A percentile compares a stretch with the other conserved stretches of the same genome.
These are phyloP conservation scores for Euproctis similis DNA, from an alignment of 2,888 invertebrate species.

Conservation along the genomic window DNA sequence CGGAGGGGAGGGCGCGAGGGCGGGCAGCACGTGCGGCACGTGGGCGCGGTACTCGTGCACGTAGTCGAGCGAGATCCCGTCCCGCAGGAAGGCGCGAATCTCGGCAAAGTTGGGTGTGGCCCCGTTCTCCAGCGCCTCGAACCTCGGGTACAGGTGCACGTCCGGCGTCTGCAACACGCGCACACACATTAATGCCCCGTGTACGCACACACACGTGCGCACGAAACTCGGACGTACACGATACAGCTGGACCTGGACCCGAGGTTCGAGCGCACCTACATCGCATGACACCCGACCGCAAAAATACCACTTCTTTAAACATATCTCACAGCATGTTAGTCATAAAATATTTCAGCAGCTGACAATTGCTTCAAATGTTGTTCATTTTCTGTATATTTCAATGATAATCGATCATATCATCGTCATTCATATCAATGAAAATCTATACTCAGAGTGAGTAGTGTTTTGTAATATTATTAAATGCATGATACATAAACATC, in stretches of 20 bases:
- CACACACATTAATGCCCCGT: constrained; percentile 5
- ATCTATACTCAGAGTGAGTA: too few species aligned
- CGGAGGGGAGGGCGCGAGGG: not conserved
- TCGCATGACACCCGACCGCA: too few species aligned
- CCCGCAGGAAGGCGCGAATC: constrained; percentile 50
- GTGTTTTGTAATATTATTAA: too few species aligned
- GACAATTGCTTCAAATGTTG: too few species aligned
- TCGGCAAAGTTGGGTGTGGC: constrained; percentile 59
- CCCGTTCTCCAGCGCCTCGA: constrained; percentile 69
- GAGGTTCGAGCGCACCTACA: constrained; percentile 25
- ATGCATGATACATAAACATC: too few species aligned
- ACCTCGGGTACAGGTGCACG: constrained; percentile 69
- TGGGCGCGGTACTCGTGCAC: constrained; percentile 54
- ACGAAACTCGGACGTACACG: not conserved
- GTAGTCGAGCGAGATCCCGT: constrained; percentile 60
- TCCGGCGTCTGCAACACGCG: constrained; percentile 50
- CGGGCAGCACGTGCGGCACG: constrained; percentile 40
- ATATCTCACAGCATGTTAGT: too few species aligned
- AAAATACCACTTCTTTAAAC: too few species aligned
- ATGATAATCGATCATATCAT: too few species aligned
- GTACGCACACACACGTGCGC: not conserved
- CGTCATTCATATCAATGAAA: too few species aligned
- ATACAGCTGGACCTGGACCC: constrained; percentile 4
- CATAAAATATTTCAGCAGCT: too few species aligned
- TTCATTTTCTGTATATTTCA: too few species aligned